Percentiles rank a stretch among this genome's conserved stretches.
Conservation (phyloP, 2,888 invertebrate genomes). For the Caenorhabditis virilis region DNA sequence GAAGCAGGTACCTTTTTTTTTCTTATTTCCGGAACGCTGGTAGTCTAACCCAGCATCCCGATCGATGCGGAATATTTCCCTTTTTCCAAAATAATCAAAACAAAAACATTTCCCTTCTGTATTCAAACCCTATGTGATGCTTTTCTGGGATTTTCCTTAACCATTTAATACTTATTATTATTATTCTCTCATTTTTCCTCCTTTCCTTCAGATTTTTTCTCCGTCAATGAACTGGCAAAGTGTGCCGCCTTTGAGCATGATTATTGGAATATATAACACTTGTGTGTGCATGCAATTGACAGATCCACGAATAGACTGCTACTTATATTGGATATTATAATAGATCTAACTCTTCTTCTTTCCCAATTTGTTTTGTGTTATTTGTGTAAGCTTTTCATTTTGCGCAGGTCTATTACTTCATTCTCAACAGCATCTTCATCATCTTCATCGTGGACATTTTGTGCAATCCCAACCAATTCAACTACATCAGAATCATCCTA, state of each 20-base stretch:
- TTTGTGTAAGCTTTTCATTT: slow-evolving; percentile 9
- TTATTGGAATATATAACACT: slow-evolving; percentile 16
- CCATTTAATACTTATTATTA: not conserved
- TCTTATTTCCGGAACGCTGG: no score
- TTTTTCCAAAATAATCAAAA: no score
- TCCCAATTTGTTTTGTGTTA: slow-evolving; percentile 10
- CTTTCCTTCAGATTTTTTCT: slow-evolving; percentile 7
- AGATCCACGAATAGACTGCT: no score
- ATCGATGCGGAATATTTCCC: no score
- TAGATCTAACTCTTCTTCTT: no score
- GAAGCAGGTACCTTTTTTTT: slow-evolving; percentile 55
- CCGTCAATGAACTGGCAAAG: not conserved
- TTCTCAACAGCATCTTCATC: slow-evolving; percentile 5
- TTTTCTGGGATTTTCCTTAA: not conserved
- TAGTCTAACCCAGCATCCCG: no score
- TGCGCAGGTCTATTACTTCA: slow-evolving; percentile 10
- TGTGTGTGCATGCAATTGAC: slow-evolving; percentile 42
- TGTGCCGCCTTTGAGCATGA: slow-evolving; percentile 1
- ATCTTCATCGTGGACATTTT: slow-evolving; percentile 1
- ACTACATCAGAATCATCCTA: slow-evolving; percentile 3
- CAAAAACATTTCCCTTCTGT: slow-evolving; percentile 15
- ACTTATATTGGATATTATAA: no score
- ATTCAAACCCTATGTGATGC: slow-evolving; percentile 30
- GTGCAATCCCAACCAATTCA: not conserved
- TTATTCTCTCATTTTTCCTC: not conserved